phyloP scores from a whole-genome alignment of 2,113 vertebrate genomes.

The Clarias gariepinus region DNA sequence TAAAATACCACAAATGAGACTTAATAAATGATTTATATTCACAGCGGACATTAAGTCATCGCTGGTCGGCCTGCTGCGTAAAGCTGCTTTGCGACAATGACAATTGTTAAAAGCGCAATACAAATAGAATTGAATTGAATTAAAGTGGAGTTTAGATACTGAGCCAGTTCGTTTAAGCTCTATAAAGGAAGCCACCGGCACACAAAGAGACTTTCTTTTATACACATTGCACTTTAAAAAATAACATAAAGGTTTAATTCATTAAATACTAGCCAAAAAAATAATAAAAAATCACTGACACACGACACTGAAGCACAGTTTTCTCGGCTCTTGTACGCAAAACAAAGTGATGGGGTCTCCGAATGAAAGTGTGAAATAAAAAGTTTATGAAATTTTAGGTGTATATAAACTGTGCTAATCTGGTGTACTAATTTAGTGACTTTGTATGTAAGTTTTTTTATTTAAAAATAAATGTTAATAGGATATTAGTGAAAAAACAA shows the following conservation, averaged over 20 bases:
- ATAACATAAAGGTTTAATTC: not conserved
- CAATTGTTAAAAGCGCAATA: too few species aligned
- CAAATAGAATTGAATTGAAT: too few species aligned
- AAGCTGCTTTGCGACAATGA: too few species aligned
- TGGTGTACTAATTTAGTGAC: slow-evolving; percentile 48
- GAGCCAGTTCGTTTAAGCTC: not conserved
- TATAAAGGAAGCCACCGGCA: not conserved
- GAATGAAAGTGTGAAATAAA: not conserved
- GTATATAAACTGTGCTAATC: slow-evolving; percentile 52
- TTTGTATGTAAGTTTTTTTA: slow-evolving; percentile 51
- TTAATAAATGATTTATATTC: not conserved
- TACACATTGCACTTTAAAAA: not conserved
- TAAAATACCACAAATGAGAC: not conserved
- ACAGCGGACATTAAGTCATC: not conserved
- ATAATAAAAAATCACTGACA: not conserved
- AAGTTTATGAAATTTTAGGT: not conserved
- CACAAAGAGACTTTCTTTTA: not conserved
- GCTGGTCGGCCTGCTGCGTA: not conserved
- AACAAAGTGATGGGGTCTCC: not conserved
- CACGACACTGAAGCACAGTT: slow-evolving; percentile 21
- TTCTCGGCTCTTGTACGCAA: not conserved
- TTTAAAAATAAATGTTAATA: slow-evolving; percentile 32
- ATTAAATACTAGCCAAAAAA: not conserved
- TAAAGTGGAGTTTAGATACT: not conserved
- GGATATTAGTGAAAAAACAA: not conserved